A percentile compares a stretch with the other conserved stretches of the same genome.
phyloP scores from a whole-genome alignment of 2,888 invertebrate species.

The Eristalis intricaria region DNA sequence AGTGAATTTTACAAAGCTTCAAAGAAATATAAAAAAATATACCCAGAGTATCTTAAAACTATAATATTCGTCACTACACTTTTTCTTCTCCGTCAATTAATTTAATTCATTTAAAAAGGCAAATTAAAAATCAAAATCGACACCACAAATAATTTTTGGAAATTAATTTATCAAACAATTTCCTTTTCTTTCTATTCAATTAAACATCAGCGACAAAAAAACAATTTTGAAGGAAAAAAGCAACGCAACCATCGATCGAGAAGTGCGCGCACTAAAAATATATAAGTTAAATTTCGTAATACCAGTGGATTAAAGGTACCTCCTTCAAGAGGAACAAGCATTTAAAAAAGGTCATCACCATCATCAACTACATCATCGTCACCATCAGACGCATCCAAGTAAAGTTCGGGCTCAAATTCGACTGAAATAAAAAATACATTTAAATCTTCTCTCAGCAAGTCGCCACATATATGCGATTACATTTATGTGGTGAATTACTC shows the following conservation, averaged over 20 bases:
- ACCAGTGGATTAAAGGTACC: background rate
- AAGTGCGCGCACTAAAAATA: background rate
- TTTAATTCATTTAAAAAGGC: background rate
- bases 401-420: background rate
- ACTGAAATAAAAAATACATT: conserved; percentile 45
- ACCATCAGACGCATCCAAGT: background rate
- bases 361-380: background rate
- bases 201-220: background rate
- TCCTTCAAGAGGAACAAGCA: background rate
- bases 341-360: background rate
- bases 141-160: conserved; percentile 18
- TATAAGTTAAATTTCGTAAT: background rate
- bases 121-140: background rate
- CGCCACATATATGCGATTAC: conserved; percentile 34
- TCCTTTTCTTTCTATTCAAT: background rate
- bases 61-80: conserved; percentile 7
- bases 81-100: conserved; percentile 30
- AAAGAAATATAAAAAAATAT: conserved; percentile 13
- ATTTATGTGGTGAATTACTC: conserved; percentile 24
- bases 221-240: background rate
- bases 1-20: conserved; percentile 51
- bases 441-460: background rate
- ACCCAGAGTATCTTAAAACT: background rate
- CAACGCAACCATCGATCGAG: background rate
- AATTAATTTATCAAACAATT: conserved; percentile 38